phyloP scores from a whole-genome alignment of 2,797 vertebrate species.

The Myotis vivesi region DNA sequence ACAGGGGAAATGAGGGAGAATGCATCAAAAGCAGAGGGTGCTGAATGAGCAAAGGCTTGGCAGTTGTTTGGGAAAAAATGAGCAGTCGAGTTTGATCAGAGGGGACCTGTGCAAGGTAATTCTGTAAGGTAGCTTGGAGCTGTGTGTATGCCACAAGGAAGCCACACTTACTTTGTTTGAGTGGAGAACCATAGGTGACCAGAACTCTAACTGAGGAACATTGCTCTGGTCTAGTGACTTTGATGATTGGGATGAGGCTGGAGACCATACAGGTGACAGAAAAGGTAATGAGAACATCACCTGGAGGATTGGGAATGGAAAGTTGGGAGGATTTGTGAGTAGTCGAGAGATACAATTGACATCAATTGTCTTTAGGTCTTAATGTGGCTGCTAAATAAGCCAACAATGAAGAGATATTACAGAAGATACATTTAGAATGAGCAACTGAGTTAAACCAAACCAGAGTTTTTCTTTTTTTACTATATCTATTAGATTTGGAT shows the following conservation, averaged over 20 bases:
- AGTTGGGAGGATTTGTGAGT: not conserved
- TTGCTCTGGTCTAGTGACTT: not conserved
- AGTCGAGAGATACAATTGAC: not conserved
- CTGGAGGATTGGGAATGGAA: too few species aligned
- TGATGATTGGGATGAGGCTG: too few species aligned
- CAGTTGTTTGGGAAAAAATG: not conserved
- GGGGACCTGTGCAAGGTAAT: too few species aligned
- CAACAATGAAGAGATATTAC: constrained; percentile 37
- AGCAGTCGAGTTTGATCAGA: not conserved
- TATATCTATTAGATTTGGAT: not conserved
- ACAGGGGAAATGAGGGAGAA: not conserved
- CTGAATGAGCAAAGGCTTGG: not conserved
- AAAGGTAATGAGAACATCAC: not conserved
- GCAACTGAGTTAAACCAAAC: not conserved
- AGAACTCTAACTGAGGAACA: not conserved
- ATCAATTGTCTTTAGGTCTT: not conserved
- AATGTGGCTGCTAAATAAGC: constrained; percentile 10
- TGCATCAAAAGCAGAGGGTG: not conserved
- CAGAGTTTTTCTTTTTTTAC: not conserved
- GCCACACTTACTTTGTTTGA: too few species aligned
- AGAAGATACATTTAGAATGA: constrained; percentile 44
- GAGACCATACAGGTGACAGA: not conserved
- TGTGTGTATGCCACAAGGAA: not conserved
- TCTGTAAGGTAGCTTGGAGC: not conserved
- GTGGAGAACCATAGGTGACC: not conserved